These are phyloP conservation scores for Aegotheles bennettii DNA, from an alignment of 2,113 vertebrate genomes.

Conservation along the genomic window DNA sequence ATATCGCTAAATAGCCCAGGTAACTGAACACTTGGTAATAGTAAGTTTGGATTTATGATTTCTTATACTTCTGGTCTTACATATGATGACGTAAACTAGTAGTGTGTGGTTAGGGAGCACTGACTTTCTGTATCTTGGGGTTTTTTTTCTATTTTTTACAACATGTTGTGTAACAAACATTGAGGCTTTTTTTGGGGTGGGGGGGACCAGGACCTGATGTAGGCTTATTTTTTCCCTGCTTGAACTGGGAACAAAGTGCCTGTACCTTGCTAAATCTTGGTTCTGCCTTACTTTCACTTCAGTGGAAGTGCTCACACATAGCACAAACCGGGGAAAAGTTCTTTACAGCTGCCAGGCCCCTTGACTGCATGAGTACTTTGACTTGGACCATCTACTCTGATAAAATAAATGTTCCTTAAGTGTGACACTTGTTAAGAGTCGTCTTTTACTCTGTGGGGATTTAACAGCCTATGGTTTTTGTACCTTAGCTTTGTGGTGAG, in stretches of 20 bases:
- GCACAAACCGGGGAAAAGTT: constrained; percentile 44
- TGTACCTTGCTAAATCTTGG: constrained; percentile 57
- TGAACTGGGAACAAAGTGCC: constrained; percentile 62
- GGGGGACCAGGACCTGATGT: constrained; percentile 39
- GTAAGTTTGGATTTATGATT: constrained; percentile 14
- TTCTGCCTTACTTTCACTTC: constrained; percentile 67
- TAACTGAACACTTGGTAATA: not conserved
- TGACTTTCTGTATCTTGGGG: constrained; percentile 22
- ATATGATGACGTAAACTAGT: constrained; percentile 33
- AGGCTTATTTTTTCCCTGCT: constrained; percentile 58
- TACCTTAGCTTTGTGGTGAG: not conserved
- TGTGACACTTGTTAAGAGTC: not conserved
- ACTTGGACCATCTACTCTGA: constrained; percentile 49
- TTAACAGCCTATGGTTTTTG: not conserved
- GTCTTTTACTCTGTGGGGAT: not conserved
- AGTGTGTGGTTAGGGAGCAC: constrained; percentile 32
- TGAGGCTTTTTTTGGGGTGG: constrained; percentile 5
- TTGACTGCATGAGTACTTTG: constrained; percentile 51
- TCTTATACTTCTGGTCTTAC: constrained; percentile 51
- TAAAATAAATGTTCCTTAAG: constrained; percentile 55
- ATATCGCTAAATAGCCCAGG: not conserved
- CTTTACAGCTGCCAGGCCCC: not conserved
- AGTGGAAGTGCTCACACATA: constrained; percentile 39
- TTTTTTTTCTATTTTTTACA: constrained; percentile 62
- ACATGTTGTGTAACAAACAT: constrained; percentile 37